Evolutionary conservation across 2,888 invertebrate genomes (phyloP).

Genomic region (Bombylius discolor): DNA sequence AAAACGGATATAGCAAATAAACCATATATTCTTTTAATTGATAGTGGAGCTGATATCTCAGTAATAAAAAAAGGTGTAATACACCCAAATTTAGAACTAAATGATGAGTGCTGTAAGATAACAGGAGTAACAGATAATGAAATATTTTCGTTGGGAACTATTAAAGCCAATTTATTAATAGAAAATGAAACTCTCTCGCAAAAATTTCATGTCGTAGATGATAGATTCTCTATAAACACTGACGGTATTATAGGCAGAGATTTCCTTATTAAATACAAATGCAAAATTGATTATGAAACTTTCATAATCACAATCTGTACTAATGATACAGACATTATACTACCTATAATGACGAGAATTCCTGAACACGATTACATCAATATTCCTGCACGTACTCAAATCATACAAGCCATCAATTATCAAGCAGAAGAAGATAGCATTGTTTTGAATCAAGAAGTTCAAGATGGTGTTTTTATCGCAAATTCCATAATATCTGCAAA

Average conservation of each 20-base stretch:
- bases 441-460: slow-evolving; percentile 1
- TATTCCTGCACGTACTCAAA: slow-evolving; percentile 5
- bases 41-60: not conserved
- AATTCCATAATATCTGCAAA: not conserved
- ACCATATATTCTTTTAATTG: not conserved
- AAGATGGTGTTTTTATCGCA: slow-evolving; percentile 1
- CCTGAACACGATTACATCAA: not conserved
- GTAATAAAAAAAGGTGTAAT: not conserved
- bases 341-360: not conserved
- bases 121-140: not conserved
- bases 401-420: not conserved
- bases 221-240: slow-evolving; percentile 2
- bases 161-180: not conserved
- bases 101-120: not conserved
- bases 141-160: not conserved
- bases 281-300: slow-evolving; percentile 5
- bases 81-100: not conserved
- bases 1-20: too few relatives aligned
- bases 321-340: not conserved
- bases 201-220: not conserved
- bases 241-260: slow-evolving; percentile 4
- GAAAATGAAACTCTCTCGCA: not conserved
- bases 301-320: not conserved
- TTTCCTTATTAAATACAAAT: not conserved
- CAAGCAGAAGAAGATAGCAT: slow-evolving; percentile 3